Conservation (phyloP, 2,888 invertebrate species). For the Lasius platythorax region DNA sequence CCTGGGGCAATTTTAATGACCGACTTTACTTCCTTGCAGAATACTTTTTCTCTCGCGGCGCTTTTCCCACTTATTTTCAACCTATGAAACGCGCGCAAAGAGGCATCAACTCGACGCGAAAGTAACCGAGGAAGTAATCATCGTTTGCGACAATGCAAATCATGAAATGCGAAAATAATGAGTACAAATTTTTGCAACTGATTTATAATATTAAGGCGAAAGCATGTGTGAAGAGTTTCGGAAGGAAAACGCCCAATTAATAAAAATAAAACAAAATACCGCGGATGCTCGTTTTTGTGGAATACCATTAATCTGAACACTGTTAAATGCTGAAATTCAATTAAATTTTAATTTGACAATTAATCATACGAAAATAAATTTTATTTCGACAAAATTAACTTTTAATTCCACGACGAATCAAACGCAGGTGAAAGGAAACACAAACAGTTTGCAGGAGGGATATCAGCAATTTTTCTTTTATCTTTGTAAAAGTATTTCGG, state of each 20-base stretch:
- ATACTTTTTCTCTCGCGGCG: constrained; percentile 9
- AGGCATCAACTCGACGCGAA: constrained; percentile 10
- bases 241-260: neutral
- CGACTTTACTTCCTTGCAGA: constrained; percentile 58
- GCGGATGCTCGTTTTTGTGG: neutral
- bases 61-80: constrained; percentile 47
- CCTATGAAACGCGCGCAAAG: constrained; percentile 59
- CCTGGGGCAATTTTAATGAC: constrained; percentile 80
- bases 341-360: neutral
- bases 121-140: constrained; percentile 22
- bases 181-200: constrained; percentile 12
- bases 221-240: neutral
- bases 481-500: neutral
- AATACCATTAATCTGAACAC: neutral
- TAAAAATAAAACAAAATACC: neutral
- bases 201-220: neutral
- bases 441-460: neutral
- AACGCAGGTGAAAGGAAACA: neutral
- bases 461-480: neutral
- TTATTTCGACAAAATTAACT: neutral
- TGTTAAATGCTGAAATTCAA: neutral
- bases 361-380: neutral
- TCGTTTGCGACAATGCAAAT: constrained; percentile 20
- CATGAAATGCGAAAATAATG: constrained; percentile 6
- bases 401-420: neutral